phyloP scores from a whole-genome alignment of 2,888 invertebrate genomes.

The Epirrhoe tristata region DNA sequence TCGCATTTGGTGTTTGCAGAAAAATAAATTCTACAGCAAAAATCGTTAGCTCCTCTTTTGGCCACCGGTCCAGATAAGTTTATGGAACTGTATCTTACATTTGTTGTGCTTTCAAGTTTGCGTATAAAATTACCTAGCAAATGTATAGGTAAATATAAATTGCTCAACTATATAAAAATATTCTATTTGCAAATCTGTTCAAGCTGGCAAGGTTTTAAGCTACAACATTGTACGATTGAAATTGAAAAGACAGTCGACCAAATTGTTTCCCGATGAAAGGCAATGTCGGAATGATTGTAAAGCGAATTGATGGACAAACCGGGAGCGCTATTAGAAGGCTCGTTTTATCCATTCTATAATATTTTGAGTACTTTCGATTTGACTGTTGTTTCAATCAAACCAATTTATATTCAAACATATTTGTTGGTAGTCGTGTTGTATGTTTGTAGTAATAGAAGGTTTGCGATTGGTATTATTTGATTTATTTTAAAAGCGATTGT shows the following conservation, averaged over 20 bases:
- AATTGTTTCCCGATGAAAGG: slow-evolving; percentile 63
- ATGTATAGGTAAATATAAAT: too few species aligned
- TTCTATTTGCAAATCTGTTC: background rate
- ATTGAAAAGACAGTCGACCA: slow-evolving; percentile 50
- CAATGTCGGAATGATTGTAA: slow-evolving; percentile 57
- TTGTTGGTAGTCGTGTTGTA: too few species aligned
- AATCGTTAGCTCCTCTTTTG: too few species aligned
- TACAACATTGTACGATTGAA: slow-evolving; percentile 36
- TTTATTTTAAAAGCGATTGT: too few species aligned
- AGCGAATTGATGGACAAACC: slow-evolving; percentile 50
- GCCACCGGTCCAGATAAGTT: too few species aligned
- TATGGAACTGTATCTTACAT: too few species aligned
- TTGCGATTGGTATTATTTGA: too few species aligned
- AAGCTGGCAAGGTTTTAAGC: slow-evolving; percentile 4
- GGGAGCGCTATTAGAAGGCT: slow-evolving; percentile 43
- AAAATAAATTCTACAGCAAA: too few species aligned
- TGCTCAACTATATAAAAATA: too few species aligned
- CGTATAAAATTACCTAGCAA: too few species aligned
- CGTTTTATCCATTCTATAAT: slow-evolving; percentile 19
- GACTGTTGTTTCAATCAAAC: slow-evolving; percentile 11
- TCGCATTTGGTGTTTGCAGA: too few species aligned
- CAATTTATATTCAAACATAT: background rate
- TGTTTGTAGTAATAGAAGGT: too few species aligned
- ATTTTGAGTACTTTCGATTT: slow-evolving; percentile 17
- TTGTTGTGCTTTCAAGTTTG: background rate